A percentile compares a stretch with the other conserved stretches of the same genome.
Evolutionary conservation across 2,113 vertebrate species (phyloP).

Genomic region (Cyanistes caeruleus): DNA sequence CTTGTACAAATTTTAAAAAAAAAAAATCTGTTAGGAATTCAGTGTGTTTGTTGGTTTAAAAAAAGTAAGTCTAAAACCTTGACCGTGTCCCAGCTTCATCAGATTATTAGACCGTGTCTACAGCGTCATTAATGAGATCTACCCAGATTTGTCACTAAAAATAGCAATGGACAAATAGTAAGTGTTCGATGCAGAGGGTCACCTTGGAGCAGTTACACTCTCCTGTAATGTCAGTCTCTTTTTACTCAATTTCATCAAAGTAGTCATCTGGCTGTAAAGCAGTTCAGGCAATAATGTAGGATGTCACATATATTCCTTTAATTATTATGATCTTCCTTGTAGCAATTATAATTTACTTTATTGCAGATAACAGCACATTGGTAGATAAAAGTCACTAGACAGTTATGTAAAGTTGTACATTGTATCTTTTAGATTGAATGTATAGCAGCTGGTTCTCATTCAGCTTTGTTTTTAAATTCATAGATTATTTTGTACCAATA

Average conservation of each 20-base stretch:
- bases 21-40: background rate
- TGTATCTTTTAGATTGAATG: background rate
- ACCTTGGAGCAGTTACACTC: constrained; percentile 19
- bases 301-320: constrained; percentile 70
- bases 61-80: background rate
- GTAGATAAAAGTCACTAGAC: constrained; percentile 65
- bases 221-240: constrained; percentile 40
- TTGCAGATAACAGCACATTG: constrained; percentile 60
- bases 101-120: constrained; percentile 27
- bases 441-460: background rate
- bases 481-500: background rate
- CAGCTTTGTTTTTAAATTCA: background rate
- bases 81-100: constrained; percentile 36
- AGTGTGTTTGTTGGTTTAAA: background rate
- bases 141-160: constrained; percentile 54
- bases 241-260: constrained; percentile 32
- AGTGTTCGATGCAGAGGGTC: constrained; percentile 4
- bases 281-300: constrained; percentile 54
- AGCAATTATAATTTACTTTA: constrained; percentile 74
- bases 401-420: background rate
- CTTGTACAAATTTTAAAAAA: background rate
- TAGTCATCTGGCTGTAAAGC: constrained; percentile 59
- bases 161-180: constrained; percentile 26
- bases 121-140: constrained; percentile 28
- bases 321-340: constrained; percentile 67